Base-by-base conservation (phyloP, 2,888 invertebrate species). In the Tineola bisselliella region DNA sequence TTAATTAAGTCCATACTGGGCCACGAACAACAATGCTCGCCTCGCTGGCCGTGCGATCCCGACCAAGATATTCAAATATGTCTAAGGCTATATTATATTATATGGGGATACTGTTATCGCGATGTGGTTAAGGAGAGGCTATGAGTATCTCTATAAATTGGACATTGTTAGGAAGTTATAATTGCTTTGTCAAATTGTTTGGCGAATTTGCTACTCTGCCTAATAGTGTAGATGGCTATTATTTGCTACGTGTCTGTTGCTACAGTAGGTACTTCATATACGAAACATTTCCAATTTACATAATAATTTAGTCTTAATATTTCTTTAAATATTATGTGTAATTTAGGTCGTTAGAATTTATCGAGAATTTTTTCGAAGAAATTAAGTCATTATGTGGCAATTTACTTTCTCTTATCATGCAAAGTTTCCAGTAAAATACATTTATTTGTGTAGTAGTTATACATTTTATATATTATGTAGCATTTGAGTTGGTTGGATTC, bases 1-100 rank as follows among this genome's bases (percentile, higher is more conserved):
- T 84, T 84, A 87, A 87, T 87, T 87, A 87, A 87, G 84, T 86
- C 87, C 87, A 86, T 86, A 84, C 84, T 80, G 74, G 84, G 84
- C 69, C 69, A 68, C 70, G 74, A 68, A 76, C 79, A 83, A 87
- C 86, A 86, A 87, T 84, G 78, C 81, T 74, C 66, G 71, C 68
- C 38, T 38, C 38, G 33, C 59, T 38, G 54, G 58, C 56, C 71
- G 72, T 71, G 74, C 83, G 86, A 84, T 84, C 81, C 77, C 74
- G 77, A 70, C 75, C 74, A 76, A 83, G 86, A 87, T 87, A 87
- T 87, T 87, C 84, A 84, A 87, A 86, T 84, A 86, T 76, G 81
- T 86, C 81, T 81, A 79, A 80, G 77, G 79, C 79, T 72, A 76
- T 79, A 81, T 80, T 81, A 83, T 80, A 79, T 77, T 76, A 52